phyloP scores from a whole-genome alignment of 1,140 invertebrate genomes.

The Colletes gigas region DNA sequence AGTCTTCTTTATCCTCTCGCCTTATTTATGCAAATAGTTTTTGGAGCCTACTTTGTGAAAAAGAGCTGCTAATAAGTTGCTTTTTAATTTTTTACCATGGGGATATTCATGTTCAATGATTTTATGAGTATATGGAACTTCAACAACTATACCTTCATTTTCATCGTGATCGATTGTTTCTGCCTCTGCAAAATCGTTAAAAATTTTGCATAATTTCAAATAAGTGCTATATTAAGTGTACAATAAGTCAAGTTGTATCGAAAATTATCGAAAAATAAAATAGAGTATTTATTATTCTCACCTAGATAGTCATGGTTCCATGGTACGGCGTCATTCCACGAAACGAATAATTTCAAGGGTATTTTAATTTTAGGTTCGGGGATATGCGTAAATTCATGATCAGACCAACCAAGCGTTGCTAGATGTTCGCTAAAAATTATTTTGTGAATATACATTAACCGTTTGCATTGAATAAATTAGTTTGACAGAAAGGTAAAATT shows the following conservation, averaged over 20 bases:
- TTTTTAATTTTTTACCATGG: neutral
- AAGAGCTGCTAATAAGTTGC: neutral
- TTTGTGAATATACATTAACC: neutral
- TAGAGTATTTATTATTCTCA: neutral
- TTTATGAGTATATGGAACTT: conserved; percentile 29
- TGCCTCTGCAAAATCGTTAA: conserved; percentile 21
- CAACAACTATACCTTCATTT: conserved; percentile 28
- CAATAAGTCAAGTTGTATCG: neutral
- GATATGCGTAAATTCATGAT: conserved; percentile 5
- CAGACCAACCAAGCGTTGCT: conserved; percentile 30
- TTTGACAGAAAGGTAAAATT: neutral
- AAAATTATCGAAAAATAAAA: neutral
- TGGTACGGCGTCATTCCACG: neutral
- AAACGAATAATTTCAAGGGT: neutral
- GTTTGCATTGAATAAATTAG: neutral
- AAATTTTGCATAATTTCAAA: conserved; percentile 1
- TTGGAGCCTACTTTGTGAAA: neutral
- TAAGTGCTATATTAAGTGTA: neutral
- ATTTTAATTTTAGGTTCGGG: conserved; percentile 31
- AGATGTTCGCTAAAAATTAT: conserved; percentile 43
- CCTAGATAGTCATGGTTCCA: conserved; percentile 10
- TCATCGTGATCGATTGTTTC: conserved; percentile 8
- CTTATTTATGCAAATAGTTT: neutral
- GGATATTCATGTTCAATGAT: conserved; percentile 14
- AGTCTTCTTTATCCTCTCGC: neutral